phyloP scores from a whole-genome alignment of 2,113 vertebrate genomes.

The Paradoxurus hermaphroditus region DNA sequence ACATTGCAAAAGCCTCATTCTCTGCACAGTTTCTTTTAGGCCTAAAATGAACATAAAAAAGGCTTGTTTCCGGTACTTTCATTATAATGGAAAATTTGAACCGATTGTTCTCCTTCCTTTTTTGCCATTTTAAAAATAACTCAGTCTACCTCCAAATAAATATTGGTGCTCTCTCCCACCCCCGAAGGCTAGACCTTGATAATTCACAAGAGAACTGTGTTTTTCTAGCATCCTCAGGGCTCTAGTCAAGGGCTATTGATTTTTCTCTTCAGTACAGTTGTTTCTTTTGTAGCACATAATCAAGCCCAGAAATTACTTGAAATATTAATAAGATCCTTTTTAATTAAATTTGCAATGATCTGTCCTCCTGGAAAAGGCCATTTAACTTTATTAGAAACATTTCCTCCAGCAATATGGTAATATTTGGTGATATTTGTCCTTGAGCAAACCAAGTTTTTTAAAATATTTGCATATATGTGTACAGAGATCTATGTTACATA shows the following conservation, averaged over 20 bases:
- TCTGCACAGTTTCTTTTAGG: slow-evolving; percentile 66
- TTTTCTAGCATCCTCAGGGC: slow-evolving; percentile 56
- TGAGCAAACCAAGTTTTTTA: slow-evolving; percentile 35
- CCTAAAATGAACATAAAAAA: slow-evolving; percentile 66
- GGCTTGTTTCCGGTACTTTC: slow-evolving; percentile 69
- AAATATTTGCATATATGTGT: not conserved
- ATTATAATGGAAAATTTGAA: slow-evolving; percentile 69
- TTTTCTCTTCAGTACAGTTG: slow-evolving; percentile 35
- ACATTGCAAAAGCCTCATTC: slow-evolving; percentile 61
- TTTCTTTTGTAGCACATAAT: slow-evolving; percentile 65
- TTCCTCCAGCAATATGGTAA: slow-evolving; percentile 22
- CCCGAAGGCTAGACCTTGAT: slow-evolving; percentile 23
- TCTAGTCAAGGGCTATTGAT: slow-evolving; percentile 63
- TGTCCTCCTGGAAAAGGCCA: slow-evolving; percentile 36
- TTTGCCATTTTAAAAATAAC: slow-evolving; percentile 67
- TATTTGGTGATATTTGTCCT: slow-evolving; percentile 47
- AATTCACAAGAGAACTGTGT: slow-evolving; percentile 57
- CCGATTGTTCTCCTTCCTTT: slow-evolving; percentile 55
- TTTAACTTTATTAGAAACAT: slow-evolving; percentile 59
- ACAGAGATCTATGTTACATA: not conserved
- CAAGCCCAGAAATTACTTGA: slow-evolving; percentile 71
- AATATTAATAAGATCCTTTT: slow-evolving; percentile 55
- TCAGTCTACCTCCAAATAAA: slow-evolving; percentile 53
- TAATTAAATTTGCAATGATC: slow-evolving; percentile 56
- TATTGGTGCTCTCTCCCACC: slow-evolving; percentile 15